Base-by-base conservation (phyloP, 1,140 invertebrate species). In the Amyelois transitella region DNA sequence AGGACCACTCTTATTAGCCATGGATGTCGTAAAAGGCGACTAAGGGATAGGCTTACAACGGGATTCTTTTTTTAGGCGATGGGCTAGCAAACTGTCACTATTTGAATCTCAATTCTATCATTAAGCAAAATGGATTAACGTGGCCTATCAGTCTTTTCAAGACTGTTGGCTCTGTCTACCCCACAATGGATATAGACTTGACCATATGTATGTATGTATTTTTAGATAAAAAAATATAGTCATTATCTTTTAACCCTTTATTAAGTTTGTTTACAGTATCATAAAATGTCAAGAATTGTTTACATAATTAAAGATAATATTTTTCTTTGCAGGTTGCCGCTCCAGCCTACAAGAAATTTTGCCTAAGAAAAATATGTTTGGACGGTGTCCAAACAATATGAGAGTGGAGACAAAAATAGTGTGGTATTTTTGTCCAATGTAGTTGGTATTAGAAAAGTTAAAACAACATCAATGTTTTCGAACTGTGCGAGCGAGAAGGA, bases 261-360 rank as follows among this genome's bases (percentile, higher is more conserved):
- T 45, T 19, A 45, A 45, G 43, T 19, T 45, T 45, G 19, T 45
- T 45, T 45, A 45, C 43, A 45, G 17, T 6, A 8, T 45, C 43
- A 14, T 45, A 45, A 45, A 17, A 59, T 52, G 63, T 64, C 69
- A 45, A 61, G 50, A 56, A 55, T 56, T 70, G 61, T 72, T 75
- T 66, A 72, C 53, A 58, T 72, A 64, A 69, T 68, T 53, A 74
- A 67, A 49, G 24, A 18, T n/a, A 69, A 73, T 65, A 72, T 72
- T 62, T 74, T 69, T 75, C 65, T 71, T 84, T 84, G 50, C 78
- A 84, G 81, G 69, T 78, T 53, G 54, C 59, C 43, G 62, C 65
- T 72, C 70, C 75, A 54, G 57, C 32, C 52, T 55, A 56, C 57
- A 62, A 56, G 64, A 66, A 66, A 55, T 63, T 67, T 53, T 56